Evolutionary conservation across 1,140 invertebrate genomes (phyloP).

Genomic region (Aporrectodea caliginosa): DNA sequence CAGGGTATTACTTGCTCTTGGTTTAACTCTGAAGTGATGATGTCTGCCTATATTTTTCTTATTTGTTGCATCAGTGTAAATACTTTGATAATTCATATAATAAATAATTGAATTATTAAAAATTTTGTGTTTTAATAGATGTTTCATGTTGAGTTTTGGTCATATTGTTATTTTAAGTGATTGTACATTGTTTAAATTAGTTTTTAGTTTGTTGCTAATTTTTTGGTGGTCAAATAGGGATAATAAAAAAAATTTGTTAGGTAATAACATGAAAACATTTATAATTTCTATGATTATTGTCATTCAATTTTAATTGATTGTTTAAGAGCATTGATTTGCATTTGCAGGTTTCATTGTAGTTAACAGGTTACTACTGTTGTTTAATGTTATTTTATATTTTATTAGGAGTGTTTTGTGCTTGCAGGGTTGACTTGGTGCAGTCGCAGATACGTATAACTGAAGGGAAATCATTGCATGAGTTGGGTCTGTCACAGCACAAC

Average conservation of each 20-base stretch:
- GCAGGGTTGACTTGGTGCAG: constrained; percentile 91
- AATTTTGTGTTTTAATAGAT: background rate
- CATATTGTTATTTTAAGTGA: background rate
- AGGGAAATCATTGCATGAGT: constrained; percentile 87
- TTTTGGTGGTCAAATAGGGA: too few relatives aligned
- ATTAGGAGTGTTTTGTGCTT: constrained; percentile 31
- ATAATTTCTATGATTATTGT: background rate
- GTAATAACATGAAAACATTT: background rate
- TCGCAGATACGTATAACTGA: constrained; percentile 94
- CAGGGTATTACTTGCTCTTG: constrained; percentile 64
- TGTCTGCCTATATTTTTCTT: too few relatives aligned
- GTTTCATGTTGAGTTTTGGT: background rate
- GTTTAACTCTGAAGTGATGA: background rate
- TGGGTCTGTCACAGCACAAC: constrained; percentile 74
- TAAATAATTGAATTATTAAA: background rate
- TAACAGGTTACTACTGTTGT: too few relatives aligned
- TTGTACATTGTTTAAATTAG: background rate
- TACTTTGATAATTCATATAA: background rate
- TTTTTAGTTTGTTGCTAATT: background rate
- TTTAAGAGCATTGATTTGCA: background rate
- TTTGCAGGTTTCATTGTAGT: background rate
- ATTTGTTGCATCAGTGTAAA: too few relatives aligned
- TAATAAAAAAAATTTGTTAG: too few relatives aligned
- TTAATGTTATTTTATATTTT: too few relatives aligned
- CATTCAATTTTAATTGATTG: background rate